Percentiles rank a stretch among this genome's conserved stretches.
These are phyloP conservation scores for Odontothrips loti DNA, from an alignment of 2,888 invertebrate genomes.

Conservation along the genomic window DNA sequence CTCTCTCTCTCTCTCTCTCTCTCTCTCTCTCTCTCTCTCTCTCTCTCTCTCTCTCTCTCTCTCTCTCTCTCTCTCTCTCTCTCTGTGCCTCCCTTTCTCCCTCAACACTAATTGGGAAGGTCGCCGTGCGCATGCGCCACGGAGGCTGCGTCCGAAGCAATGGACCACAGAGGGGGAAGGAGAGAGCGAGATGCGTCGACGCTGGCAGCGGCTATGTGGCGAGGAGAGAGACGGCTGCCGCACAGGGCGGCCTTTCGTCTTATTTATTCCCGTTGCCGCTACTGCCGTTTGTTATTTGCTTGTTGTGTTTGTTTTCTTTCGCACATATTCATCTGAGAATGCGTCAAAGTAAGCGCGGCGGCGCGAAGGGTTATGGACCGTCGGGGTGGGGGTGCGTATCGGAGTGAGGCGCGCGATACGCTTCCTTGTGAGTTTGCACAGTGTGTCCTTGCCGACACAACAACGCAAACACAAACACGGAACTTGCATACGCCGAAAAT, in stretches of 20 bases:
- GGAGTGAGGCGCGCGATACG: too few relatives aligned
- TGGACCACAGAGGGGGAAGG: background rate
- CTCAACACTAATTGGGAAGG: background rate
- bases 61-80: background rate
- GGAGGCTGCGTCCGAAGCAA: background rate
- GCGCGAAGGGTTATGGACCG: background rate
- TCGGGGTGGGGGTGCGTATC: too few relatives aligned
- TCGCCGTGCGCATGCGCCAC: background rate
- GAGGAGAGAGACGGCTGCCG: background rate
- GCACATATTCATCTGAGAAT: background rate
- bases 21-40: background rate
- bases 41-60: background rate
- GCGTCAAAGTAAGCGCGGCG: background rate
- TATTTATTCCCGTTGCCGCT: background rate
- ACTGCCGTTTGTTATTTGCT: slow-evolving; percentile 5
- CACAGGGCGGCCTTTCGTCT: background rate
- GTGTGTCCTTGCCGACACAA: too few relatives aligned
- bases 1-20: background rate
- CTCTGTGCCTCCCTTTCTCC: background rate
- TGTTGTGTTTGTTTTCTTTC: background rate
- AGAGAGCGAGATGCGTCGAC: too few relatives aligned
- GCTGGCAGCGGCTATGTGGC: background rate
- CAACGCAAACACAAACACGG: too few relatives aligned
- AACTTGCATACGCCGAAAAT: too few relatives aligned
- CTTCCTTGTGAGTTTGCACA: too few relatives aligned